These are phyloP conservation scores for Piaya cayana DNA, from an alignment of 2,113 vertebrate species.

Conservation along the genomic window DNA sequence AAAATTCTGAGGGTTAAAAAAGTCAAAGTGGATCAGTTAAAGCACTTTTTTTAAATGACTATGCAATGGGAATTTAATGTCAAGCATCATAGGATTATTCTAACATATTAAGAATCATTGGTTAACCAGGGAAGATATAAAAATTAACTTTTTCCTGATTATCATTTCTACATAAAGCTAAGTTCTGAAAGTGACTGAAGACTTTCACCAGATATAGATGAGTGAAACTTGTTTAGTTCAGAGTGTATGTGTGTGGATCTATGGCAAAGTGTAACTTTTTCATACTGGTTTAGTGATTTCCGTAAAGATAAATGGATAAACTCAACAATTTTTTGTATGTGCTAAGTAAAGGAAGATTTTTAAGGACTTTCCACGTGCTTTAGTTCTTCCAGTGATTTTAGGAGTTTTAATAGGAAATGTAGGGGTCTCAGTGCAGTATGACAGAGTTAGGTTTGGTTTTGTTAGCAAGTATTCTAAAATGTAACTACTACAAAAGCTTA, in stretches of 20 bases:
- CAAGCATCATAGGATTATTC: not conserved
- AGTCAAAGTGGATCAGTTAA: not conserved
- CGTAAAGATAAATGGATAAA: not conserved
- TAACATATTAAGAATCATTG: not conserved
- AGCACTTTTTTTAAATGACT: not conserved
- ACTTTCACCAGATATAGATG: not conserved
- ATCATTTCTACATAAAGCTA: not conserved
- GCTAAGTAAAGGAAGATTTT: not conserved
- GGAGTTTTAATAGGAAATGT: not conserved
- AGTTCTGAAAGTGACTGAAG: not conserved
- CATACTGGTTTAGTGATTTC: not conserved
- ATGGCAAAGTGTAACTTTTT: not conserved
- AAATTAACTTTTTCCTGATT: not conserved
- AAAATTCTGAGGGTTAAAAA: constrained; percentile 2
- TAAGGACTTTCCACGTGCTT: not conserved
- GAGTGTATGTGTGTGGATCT: not conserved
- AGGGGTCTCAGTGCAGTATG: not conserved
- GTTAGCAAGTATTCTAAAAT: not conserved
- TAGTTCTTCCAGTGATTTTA: not conserved
- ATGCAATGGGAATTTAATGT: not conserved
- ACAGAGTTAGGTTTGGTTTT: no score
- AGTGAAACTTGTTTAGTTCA: not conserved
- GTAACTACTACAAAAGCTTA: not conserved
- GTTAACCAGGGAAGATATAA: not conserved
- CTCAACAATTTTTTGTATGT: not conserved